phyloP scores from a whole-genome alignment of 2,797 vertebrate genomes.

The Aphelocoma californica region DNA sequence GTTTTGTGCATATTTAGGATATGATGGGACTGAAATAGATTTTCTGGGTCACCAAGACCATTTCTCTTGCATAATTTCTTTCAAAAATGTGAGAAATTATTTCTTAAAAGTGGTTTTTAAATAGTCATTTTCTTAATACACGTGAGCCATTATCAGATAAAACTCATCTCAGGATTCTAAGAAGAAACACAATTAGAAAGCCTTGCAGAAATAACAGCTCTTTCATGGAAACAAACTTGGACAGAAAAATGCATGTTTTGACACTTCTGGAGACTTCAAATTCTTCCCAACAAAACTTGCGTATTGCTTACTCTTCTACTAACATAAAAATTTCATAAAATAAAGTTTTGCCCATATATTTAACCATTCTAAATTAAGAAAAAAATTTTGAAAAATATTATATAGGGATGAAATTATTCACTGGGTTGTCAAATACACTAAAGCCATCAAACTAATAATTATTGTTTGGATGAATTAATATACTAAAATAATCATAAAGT shows the following conservation, averaged over 20 bases:
- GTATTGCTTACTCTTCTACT: background rate
- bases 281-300: background rate
- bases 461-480: background rate
- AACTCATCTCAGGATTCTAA: background rate
- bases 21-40: background rate
- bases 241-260: background rate
- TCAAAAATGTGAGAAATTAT: background rate
- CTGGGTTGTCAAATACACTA: background rate
- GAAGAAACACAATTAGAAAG: background rate
- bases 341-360: background rate
- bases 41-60: background rate
- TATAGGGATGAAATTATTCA: background rate
- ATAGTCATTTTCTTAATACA: background rate
- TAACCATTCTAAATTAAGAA: background rate
- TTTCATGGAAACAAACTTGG: background rate
- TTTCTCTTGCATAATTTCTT: background rate
- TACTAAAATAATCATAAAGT: background rate
- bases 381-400: background rate
- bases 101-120: background rate
- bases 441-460: background rate
- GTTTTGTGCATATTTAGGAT: background rate
- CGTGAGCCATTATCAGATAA: background rate
- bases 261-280: background rate
- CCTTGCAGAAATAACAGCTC: background rate
- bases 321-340: background rate